Evolutionary conservation across 2,888 invertebrate genomes (phyloP).

Genomic region (Deladenus siricidicola): DNA sequence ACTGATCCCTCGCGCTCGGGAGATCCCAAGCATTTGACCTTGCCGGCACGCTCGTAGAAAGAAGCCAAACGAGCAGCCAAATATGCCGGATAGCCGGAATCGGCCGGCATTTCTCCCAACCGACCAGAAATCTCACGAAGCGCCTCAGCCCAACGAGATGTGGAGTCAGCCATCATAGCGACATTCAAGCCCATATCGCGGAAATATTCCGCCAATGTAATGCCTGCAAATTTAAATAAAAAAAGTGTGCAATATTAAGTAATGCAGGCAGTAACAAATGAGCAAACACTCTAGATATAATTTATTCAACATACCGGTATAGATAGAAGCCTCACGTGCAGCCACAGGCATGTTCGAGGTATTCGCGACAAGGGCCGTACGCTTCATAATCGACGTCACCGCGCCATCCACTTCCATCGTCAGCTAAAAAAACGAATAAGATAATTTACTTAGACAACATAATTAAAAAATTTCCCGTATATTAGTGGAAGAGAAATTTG

Average conservation of each 20-base stretch:
- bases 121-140: slow-evolving; percentile 97
- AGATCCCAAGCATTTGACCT: slow-evolving; percentile 73
- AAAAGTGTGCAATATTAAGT: not conserved
- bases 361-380: slow-evolving; percentile 96
- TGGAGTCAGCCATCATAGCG: slow-evolving; percentile 99
- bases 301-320: slow-evolving; percentile 67
- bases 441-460: not conserved
- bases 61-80: slow-evolving; percentile 85
- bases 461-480: not conserved
- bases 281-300: not conserved
- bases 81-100: slow-evolving; percentile 93
- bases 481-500: no score
- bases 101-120: slow-evolving; percentile 99
- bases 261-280: not conserved
- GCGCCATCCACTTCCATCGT: slow-evolving; percentile 89
- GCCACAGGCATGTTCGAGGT: slow-evolving; percentile 99
- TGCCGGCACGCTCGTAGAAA: slow-evolving; percentile 98
- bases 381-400: slow-evolving; percentile 97
- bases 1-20: slow-evolving; percentile 97
- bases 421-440: slow-evolving; percentile 58
- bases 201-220: slow-evolving; percentile 99
- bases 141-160: slow-evolving; percentile 99
- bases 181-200: slow-evolving; percentile 95
- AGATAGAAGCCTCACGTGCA: slow-evolving; percentile 98
- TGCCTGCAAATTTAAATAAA: slow-evolving; percentile 61